These are phyloP conservation scores for Leptocoma aspasia DNA, from an alignment of 2,113 vertebrate species.

Conservation along the genomic window DNA sequence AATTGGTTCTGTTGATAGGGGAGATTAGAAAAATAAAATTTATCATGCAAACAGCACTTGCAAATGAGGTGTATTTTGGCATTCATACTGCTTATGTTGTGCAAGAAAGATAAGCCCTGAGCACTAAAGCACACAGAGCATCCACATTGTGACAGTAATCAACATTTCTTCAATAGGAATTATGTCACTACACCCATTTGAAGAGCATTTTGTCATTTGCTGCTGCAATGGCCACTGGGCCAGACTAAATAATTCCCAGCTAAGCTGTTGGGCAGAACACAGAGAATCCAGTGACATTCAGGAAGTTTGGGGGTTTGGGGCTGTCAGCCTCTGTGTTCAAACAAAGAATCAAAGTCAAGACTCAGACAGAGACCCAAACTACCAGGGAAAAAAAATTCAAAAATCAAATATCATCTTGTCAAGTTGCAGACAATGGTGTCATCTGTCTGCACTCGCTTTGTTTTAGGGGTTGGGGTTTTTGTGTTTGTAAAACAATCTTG, in stretches of 20 bases:
- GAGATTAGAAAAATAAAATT: constrained; percentile 37
- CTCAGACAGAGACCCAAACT: background rate
- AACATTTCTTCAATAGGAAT: background rate
- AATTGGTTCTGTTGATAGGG: background rate
- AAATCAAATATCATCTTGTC: background rate
- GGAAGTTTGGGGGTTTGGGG: background rate
- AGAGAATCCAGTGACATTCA: background rate
- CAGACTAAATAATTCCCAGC: background rate
- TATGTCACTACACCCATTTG: background rate
- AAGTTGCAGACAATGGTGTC: background rate
- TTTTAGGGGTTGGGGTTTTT: background rate
- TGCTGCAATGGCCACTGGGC: background rate
- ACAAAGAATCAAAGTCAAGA: background rate
- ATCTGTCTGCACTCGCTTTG: background rate
- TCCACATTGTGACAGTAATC: background rate
- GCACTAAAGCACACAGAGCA: background rate
- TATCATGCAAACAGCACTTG: constrained; percentile 3
- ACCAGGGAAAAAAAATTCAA: background rate
- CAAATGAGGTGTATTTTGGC: constrained; percentile 20
- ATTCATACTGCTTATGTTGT: background rate
- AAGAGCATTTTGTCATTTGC: background rate
- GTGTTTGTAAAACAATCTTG: background rate
- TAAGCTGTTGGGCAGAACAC: background rate
- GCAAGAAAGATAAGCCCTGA: background rate
- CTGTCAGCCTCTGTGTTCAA: background rate